A percentile compares a stretch with the other conserved stretches of the same genome.
Evolutionary conservation across 2,113 vertebrate genomes (phyloP).

Genomic region (Syrmaticus mikado): DNA sequence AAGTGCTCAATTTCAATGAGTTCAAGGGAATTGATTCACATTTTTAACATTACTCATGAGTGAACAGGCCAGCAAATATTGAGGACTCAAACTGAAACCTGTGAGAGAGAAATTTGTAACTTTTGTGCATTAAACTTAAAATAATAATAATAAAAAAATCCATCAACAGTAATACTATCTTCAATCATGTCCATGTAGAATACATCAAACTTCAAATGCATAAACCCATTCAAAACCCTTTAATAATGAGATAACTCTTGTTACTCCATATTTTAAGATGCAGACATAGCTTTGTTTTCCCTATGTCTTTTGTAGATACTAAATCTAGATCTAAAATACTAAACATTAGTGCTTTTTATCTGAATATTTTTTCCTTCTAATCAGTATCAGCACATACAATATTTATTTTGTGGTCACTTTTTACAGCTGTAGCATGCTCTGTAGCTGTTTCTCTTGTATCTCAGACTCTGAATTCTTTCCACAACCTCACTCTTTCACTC

Average conservation of each 20-base stretch:
- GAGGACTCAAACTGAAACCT: background rate
- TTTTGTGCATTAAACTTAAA: background rate
- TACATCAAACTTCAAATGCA: background rate
- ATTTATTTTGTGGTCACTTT: background rate
- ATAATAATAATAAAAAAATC: background rate
- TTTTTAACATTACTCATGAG: background rate
- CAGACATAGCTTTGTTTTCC: rapidly evolving
- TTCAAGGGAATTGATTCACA: background rate
- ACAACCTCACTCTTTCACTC: background rate
- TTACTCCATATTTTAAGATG: background rate
- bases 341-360: background rate
- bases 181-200: background rate
- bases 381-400: background rate
- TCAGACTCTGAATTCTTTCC: background rate
- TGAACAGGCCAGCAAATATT: background rate
- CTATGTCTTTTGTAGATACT: background rate
- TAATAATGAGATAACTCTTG: background rate
- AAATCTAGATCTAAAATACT: background rate
- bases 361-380: background rate
- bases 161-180: background rate
- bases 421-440: background rate
- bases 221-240: background rate
- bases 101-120: background rate
- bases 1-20: background rate
- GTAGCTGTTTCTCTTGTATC: background rate